Evolutionary conservation across 2,797 vertebrate genomes (phyloP).

Genomic region (Schizopygopsis malacanthus): DNA sequence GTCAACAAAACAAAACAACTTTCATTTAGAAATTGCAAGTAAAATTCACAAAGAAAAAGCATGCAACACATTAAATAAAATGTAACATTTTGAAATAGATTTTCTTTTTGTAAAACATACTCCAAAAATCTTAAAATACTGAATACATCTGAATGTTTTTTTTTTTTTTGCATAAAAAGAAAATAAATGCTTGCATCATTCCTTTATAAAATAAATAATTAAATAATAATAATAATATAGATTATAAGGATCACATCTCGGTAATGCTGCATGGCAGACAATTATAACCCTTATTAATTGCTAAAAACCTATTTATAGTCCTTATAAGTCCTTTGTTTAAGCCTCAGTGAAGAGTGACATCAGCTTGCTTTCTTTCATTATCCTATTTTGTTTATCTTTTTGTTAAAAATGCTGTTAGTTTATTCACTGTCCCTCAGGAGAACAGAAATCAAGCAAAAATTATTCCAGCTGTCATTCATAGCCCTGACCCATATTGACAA

Average conservation of each 20-base stretch:
- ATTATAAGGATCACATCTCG: too few relatives aligned
- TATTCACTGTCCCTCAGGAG: constrained; percentile 11
- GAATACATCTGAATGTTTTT: too few relatives aligned
- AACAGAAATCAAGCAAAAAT: constrained; percentile 30
- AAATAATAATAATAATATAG: too few relatives aligned
- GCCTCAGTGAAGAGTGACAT: neutral
- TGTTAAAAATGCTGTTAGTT: neutral
- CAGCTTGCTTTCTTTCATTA: constrained; percentile 1
- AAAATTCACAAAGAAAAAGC: neutral
- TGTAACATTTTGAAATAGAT: too few relatives aligned
- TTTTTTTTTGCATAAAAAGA: too few relatives aligned
- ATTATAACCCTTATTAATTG: neutral
- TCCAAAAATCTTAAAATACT: too few relatives aligned
- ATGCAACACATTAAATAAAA: neutral
- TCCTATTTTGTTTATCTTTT: neutral
- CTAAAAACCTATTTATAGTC: neutral
- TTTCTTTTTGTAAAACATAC: too few relatives aligned
- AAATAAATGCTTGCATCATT: too few relatives aligned
- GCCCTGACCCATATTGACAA: constrained; percentile 25
- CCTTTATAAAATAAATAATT: too few relatives aligned
- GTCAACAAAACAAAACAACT: neutral
- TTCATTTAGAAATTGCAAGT: neutral
- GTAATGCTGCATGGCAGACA: neutral
- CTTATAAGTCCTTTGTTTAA: neutral
- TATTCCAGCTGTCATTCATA: constrained; percentile 21